Percentiles rank a stretch among this genome's conserved stretches.
Conservation (phyloP, 2,113 vertebrate species). For the Plectropomus leopardus region DNA sequence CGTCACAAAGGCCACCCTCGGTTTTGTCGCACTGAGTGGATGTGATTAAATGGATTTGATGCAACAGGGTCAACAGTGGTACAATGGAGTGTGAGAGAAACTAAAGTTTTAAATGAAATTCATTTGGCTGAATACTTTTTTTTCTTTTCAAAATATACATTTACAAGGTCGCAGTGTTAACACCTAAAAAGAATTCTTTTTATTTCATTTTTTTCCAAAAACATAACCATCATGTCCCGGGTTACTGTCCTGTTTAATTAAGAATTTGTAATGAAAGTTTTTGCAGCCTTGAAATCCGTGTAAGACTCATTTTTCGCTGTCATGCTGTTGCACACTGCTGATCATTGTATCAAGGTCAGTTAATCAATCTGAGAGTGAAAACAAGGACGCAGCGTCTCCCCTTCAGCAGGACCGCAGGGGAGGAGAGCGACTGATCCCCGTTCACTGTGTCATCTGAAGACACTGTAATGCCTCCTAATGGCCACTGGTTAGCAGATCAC, state of each 20-base stretch:
- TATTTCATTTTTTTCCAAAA: background rate
- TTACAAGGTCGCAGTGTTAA: background rate
- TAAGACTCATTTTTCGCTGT: slow-evolving; percentile 40
- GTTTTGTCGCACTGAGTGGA: slow-evolving; percentile 49
- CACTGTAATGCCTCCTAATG: background rate
- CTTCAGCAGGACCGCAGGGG: slow-evolving; percentile 20
- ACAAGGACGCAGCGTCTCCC: slow-evolving; percentile 49
- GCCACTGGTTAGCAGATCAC: slow-evolving; percentile 15
- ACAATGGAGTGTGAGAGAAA: slow-evolving; percentile 8
- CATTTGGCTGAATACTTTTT: background rate
- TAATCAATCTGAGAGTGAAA: slow-evolving; percentile 61
- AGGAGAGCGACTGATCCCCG: slow-evolving; percentile 6
- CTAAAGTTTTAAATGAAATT: slow-evolving; percentile 12
- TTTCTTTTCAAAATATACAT: slow-evolving; percentile 12
- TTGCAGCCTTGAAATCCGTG: slow-evolving; percentile 25
- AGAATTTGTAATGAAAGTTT: slow-evolving; percentile 17
- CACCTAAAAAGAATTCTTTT: background rate
- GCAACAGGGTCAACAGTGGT: slow-evolving; percentile 52
- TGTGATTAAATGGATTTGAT: slow-evolving; percentile 62
- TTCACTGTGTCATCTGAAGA: slow-evolving; percentile 3
- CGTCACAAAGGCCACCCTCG: slow-evolving; percentile 55
- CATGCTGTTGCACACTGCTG: slow-evolving; percentile 35
- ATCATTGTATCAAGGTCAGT: slow-evolving; percentile 62
- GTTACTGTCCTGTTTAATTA: slow-evolving; percentile 19
- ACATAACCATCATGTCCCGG: background rate